These are phyloP conservation scores for Andrena hattorfiana DNA, from an alignment of 2,888 invertebrate genomes.

Conservation along the genomic window DNA sequence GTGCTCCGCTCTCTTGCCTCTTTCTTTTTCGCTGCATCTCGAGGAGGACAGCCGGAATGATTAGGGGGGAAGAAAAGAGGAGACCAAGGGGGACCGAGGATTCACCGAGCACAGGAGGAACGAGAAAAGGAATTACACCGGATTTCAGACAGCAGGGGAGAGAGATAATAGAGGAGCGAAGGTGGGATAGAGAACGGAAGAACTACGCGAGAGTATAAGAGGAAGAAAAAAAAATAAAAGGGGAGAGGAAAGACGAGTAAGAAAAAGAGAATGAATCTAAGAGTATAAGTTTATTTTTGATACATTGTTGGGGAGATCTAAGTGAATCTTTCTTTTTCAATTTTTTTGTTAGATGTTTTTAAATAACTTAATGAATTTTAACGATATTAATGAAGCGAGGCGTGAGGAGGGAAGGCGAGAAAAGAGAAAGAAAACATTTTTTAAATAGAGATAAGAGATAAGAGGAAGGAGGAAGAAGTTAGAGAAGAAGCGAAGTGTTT, in stretches of 20 bases:
- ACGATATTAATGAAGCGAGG: slow-evolving; percentile 77
- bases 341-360: slow-evolving; percentile 83
- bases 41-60: slow-evolving; percentile 53
- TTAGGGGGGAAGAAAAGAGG: slow-evolving; percentile 53
- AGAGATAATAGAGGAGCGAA: not conserved
- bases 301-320: slow-evolving; percentile 84
- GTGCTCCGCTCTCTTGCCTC: slow-evolving; percentile 37
- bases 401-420: slow-evolving; percentile 69
- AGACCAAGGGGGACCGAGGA: slow-evolving; percentile 39
- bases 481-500: slow-evolving; percentile 62
- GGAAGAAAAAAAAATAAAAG: slow-evolving; percentile 23
- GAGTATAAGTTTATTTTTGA: slow-evolving; percentile 85
- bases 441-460: slow-evolving; percentile 71
- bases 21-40: slow-evolving; percentile 51
- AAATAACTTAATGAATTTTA: slow-evolving; percentile 83
- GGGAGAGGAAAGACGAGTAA: slow-evolving; percentile 53
- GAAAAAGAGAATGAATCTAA: slow-evolving; percentile 71
- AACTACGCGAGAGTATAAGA: slow-evolving; percentile 41
- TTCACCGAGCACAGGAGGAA: not conserved
- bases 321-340: slow-evolving; percentile 81
- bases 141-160: slow-evolving; percentile 32
- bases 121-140: not conserved
- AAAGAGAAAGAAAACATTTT: slow-evolving; percentile 63
- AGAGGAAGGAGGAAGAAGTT: slow-evolving; percentile 37
- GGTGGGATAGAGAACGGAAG: slow-evolving; percentile 30